Conservation (phyloP, 1,140 invertebrate genomes). For the Zaprionus taronus region DNA sequence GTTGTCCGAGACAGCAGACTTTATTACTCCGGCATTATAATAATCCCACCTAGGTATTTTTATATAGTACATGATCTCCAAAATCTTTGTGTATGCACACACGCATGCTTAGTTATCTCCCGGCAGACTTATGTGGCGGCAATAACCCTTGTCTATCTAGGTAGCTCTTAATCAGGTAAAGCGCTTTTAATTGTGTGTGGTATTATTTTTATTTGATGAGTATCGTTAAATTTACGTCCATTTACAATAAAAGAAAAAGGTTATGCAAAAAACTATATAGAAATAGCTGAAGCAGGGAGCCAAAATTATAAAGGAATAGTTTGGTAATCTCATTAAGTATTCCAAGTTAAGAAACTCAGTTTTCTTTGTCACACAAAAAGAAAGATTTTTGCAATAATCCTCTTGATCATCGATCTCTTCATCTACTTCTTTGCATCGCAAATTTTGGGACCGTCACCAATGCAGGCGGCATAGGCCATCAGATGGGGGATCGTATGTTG, state of each 20-base stretch:
- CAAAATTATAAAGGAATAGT: not conserved
- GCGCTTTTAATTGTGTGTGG: not conserved
- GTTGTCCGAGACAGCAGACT: not conserved
- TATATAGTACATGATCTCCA: not conserved
- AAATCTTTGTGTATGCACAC: not conserved
- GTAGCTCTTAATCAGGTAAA: not conserved
- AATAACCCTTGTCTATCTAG: not conserved
- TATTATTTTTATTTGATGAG: conserved; percentile 1
- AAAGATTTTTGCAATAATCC: not conserved
- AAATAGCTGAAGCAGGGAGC: not conserved
- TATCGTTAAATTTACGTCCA: not conserved
- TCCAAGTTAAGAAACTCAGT: not conserved
- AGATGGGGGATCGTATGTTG: conserved; percentile 91
- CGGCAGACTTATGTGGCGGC: not conserved
- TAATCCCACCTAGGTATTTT: not conserved
- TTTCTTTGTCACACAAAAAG: not conserved
- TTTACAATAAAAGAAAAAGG: not conserved
- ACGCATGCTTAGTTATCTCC: not conserved
- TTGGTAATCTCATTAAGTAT: not conserved
- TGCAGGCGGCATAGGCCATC: conserved; percentile 88
- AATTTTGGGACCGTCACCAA: conserved; percentile 81
- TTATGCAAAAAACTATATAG: not conserved
- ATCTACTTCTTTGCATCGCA: conserved; percentile 48
- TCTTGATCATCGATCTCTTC: not conserved
- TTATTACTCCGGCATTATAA: not conserved